Percentiles rank a stretch among this genome's conserved stretches.
phyloP scores from a whole-genome alignment of 2,888 invertebrate species.

The Auanema sp. region DNA sequence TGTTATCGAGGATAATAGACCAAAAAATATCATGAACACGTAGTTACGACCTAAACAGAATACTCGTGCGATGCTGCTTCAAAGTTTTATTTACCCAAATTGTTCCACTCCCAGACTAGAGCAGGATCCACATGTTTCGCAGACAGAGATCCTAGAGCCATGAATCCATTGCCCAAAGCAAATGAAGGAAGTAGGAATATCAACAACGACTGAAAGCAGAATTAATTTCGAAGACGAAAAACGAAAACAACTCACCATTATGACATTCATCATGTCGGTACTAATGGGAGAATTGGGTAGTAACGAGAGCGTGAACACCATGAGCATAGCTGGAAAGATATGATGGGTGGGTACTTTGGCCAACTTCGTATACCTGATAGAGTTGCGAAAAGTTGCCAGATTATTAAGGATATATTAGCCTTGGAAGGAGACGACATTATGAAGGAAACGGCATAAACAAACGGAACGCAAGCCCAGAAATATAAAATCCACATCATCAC shows the following conservation, averaged over 20 bases:
- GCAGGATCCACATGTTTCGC: background rate
- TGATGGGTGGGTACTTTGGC: background rate
- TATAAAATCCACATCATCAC: slow-evolving; percentile 52
- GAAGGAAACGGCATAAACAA: slow-evolving; percentile 55
- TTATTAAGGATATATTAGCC: slow-evolving; percentile 43
- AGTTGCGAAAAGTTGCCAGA: slow-evolving; percentile 46
- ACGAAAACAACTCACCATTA: slow-evolving; percentile 16
- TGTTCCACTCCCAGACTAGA: slow-evolving; percentile 27
- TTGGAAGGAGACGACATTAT: slow-evolving; percentile 51
- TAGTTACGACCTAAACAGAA: slow-evolving; percentile 31
- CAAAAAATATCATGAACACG: slow-evolving; percentile 43
- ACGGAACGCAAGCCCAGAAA: slow-evolving; percentile 52
- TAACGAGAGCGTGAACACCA: slow-evolving; percentile 18
- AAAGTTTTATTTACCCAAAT: slow-evolving; percentile 8
- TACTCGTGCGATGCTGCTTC: background rate
- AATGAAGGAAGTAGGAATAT: slow-evolving; percentile 38
- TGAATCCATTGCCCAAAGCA: slow-evolving; percentile 35
- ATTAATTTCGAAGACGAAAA: slow-evolving; percentile 1
- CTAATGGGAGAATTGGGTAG: slow-evolving; percentile 11
- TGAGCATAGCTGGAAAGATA: slow-evolving; percentile 29
- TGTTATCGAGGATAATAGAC: slow-evolving; percentile 35
- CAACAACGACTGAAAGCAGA: slow-evolving; percentile 23
- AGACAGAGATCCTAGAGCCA: slow-evolving; percentile 19
- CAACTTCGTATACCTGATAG: slow-evolving; percentile 14
- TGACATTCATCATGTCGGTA: slow-evolving; percentile 14